These are phyloP conservation scores for Aegotheles bennettii DNA, from an alignment of 2,113 vertebrate genomes.

Conservation along the genomic window DNA sequence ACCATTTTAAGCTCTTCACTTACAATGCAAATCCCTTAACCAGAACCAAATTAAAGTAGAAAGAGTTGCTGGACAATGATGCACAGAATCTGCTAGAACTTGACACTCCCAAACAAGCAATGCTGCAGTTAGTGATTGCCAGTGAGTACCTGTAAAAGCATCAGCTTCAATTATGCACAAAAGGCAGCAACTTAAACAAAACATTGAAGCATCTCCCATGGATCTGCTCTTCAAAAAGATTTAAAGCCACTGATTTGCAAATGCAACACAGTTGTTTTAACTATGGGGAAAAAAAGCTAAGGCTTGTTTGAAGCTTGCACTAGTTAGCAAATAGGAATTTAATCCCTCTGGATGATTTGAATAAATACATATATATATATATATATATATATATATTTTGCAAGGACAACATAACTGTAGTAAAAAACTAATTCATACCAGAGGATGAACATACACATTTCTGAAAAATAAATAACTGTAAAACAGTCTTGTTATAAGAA, in stretches of 20 bases:
- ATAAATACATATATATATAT: background rate
- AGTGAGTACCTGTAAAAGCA: background rate
- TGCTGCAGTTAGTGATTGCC: background rate
- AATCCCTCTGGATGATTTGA: background rate
- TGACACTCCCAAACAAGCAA: background rate
- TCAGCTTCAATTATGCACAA: background rate
- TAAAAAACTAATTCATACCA: background rate
- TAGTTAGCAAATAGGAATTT: background rate
- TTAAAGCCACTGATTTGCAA: background rate
- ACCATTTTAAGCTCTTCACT: background rate
- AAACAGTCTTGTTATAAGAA: background rate
- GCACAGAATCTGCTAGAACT: background rate
- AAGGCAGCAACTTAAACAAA: slow-evolving; percentile 9
- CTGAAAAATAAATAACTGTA: background rate
- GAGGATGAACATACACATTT: background rate
- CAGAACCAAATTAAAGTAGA: background rate
- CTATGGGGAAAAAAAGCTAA: background rate
- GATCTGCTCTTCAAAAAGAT: background rate
- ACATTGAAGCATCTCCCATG: background rate
- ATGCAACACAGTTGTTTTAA: background rate
- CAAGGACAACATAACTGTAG: background rate
- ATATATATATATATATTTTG: background rate
- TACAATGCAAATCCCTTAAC: background rate
- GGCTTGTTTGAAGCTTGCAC: background rate
- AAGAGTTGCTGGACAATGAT: background rate